Conservation (phyloP, 2,888 invertebrate species). For the Azorinus chamasolen region DNA sequence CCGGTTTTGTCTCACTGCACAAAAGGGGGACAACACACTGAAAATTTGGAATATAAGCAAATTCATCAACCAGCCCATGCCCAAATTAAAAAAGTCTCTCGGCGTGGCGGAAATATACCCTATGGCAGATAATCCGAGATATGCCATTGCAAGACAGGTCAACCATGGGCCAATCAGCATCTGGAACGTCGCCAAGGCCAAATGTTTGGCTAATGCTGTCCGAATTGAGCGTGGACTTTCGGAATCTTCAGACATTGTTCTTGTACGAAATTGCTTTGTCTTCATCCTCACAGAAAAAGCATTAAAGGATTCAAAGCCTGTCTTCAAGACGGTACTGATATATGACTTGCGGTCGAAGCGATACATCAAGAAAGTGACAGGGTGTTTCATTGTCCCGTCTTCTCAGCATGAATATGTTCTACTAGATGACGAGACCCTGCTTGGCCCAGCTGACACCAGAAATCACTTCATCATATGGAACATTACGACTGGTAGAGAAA, state of each 20-base stretch:
- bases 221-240: slow-evolving; percentile 81
- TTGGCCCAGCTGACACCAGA: slow-evolving; percentile 83
- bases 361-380: slow-evolving; percentile 78
- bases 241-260: slow-evolving; percentile 80
- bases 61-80: slow-evolving; percentile 79
- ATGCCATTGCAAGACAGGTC: slow-evolving; percentile 81
- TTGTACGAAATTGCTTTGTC: slow-evolving; percentile 79
- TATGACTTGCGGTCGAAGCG: slow-evolving; percentile 82
- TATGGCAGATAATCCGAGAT: slow-evolving; percentile 80
- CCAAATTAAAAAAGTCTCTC: slow-evolving; percentile 77
- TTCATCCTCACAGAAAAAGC: slow-evolving; percentile 83
- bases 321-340: slow-evolving; percentile 81
- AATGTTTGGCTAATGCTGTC: slow-evolving; percentile 77
- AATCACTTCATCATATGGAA: slow-evolving; percentile 84
- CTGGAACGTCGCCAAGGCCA: slow-evolving; percentile 83
- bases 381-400: slow-evolving; percentile 82
- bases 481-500: slow-evolving; percentile 78
- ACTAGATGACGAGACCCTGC: slow-evolving; percentile 79
- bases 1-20: slow-evolving; percentile 81
- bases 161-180: slow-evolving; percentile 83
- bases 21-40: slow-evolving; percentile 77
- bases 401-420: slow-evolving; percentile 83
- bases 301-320: slow-evolving; percentile 78
- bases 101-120: slow-evolving; percentile 80
- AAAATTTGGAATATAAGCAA: slow-evolving; percentile 83